These are phyloP conservation scores for Pseudachorutes palmiensis DNA, from an alignment of 1,140 invertebrate genomes.

Conservation along the genomic window DNA sequence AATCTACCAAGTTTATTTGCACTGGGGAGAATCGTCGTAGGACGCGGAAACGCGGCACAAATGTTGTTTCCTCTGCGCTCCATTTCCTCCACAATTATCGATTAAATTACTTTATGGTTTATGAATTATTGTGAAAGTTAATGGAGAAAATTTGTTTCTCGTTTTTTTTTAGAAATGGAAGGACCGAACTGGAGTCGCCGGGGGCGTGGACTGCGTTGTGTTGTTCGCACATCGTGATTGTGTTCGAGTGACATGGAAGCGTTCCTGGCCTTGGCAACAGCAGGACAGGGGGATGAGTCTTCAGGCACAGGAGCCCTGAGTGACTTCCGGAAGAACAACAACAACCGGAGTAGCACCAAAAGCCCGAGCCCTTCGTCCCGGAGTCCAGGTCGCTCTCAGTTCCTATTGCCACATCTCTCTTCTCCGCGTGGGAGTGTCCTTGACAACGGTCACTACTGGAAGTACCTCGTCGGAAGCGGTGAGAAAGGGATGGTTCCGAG, in stretches of 20 bases:
- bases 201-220: slow-evolving; percentile 6
- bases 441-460: slow-evolving; percentile 38
- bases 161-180: slow-evolving; percentile 21
- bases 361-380: neutral
- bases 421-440: slow-evolving; percentile 23
- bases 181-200: neutral
- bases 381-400: slow-evolving; percentile 7
- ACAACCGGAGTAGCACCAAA: neutral
- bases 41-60: too few relatives aligned
- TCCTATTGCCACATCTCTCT: slow-evolving; percentile 23
- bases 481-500: slow-evolving; percentile 33
- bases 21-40: too few relatives aligned
- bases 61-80: too few relatives aligned
- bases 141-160: too few relatives aligned
- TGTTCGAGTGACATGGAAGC: slow-evolving; percentile 31
- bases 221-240: slow-evolving; percentile 6
- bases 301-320: neutral
- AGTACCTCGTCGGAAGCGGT: slow-evolving; percentile 32
- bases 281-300: slow-evolving; percentile 35
- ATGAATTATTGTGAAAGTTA: neutral
- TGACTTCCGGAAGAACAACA: slow-evolving; percentile 3
- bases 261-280: slow-evolving; percentile 34
- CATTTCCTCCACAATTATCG: too few relatives aligned
- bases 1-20: too few relatives aligned
- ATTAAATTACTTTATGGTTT: too few relatives aligned